Conservation (phyloP, 2,888 invertebrate species). For the Crepidodera aurea region DNA sequence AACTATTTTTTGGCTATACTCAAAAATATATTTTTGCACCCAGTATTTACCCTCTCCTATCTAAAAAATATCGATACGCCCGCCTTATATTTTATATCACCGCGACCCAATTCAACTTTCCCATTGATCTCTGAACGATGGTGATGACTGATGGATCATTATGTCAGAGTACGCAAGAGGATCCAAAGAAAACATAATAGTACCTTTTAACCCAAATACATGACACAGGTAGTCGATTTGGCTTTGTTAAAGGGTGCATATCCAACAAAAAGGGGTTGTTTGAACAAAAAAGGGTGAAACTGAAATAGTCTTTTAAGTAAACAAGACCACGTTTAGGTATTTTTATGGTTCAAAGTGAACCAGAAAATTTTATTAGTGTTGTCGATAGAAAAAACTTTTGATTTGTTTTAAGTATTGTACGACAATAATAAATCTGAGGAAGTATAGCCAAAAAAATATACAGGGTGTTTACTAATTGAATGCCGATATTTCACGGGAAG, state of each 20-base stretch:
- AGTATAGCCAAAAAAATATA: too few species aligned
- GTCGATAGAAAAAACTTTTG: too few species aligned
- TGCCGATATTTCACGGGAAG: too few species aligned
- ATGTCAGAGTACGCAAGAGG: conserved; percentile 20
- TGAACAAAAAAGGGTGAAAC: conserved; percentile 35
- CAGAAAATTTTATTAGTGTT: conserved; percentile 8
- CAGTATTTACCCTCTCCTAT: too few species aligned
- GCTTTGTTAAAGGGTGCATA: conserved; percentile 26
- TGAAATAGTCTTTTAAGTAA: conserved; percentile 13
- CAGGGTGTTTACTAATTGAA: too few species aligned
- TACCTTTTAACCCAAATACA: conserved; percentile 28
- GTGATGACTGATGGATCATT: conserved; percentile 27
- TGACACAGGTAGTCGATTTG: conserved; percentile 25
- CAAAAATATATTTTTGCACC: too few species aligned
- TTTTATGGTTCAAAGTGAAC: conserved; percentile 12
- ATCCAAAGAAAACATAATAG: conserved; percentile 27
- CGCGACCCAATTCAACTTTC: not conserved
- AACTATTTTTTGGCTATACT: too few species aligned
- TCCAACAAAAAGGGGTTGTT: conserved; percentile 38
- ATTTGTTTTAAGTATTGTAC: too few species aligned
- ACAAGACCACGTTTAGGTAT: conserved; percentile 5
- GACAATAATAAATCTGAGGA: too few species aligned
- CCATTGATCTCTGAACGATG: not conserved
- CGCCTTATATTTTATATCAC: too few species aligned
- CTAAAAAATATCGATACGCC: too few species aligned